Evolutionary conservation across 2,888 invertebrate species (phyloP).

Genomic region (Sarcophaga subvicina): DNA sequence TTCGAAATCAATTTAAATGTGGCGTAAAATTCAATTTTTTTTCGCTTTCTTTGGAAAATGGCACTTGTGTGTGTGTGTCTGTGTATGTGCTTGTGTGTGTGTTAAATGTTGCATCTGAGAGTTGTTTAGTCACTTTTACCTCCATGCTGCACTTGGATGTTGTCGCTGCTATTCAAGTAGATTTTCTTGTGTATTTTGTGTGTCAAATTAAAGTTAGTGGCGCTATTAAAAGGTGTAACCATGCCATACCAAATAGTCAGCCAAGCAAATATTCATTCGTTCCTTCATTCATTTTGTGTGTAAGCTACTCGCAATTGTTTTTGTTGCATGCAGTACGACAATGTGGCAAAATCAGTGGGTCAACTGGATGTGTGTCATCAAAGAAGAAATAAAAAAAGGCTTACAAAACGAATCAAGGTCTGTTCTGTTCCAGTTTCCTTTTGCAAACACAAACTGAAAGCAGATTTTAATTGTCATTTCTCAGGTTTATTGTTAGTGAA

Average conservation of each 20-base stretch:
- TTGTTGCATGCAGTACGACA: conserved; percentile 60
- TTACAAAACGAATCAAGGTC: too few species aligned
- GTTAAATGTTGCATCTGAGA: neutral
- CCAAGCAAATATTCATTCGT: conserved; percentile 28
- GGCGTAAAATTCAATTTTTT: neutral
- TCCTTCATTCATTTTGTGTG: conserved; percentile 27
- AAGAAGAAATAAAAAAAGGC: conserved; percentile 50
- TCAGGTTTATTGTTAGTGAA: too few species aligned
- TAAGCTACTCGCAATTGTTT: conserved; percentile 9
- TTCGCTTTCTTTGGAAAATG: too few species aligned
- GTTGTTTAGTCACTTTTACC: conserved; percentile 14
- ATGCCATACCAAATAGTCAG: conserved; percentile 5
- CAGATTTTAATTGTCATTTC: too few species aligned
- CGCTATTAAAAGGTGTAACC: conserved; percentile 37
- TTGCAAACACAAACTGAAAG: too few species aligned
- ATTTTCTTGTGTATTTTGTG: conserved; percentile 69
- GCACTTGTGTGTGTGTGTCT: too few species aligned
- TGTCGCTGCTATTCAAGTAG: conserved; percentile 54
- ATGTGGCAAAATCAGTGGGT: conserved; percentile 68
- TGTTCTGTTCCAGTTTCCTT: too few species aligned
- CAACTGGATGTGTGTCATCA: conserved; percentile 67
- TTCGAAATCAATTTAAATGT: conserved; percentile 35
- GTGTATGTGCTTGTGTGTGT: neutral
- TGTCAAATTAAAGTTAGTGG: conserved; percentile 36
- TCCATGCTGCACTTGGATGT: conserved; percentile 18